Conservation (phyloP, 2,797 vertebrate species). For the Craterocephalus amniculus region DNA sequence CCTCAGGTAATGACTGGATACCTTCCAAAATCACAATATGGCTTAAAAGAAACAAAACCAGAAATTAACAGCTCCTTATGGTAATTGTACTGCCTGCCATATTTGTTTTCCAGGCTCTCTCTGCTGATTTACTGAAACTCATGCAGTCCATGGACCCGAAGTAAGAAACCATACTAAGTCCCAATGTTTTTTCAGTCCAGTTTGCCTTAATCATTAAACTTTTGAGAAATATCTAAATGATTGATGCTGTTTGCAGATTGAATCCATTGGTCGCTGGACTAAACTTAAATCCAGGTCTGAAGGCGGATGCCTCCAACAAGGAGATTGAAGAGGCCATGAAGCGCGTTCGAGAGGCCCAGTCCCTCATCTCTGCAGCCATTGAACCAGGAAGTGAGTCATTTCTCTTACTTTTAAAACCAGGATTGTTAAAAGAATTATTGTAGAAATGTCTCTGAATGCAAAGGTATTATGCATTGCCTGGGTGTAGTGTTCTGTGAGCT, state of each 20-base stretch:
- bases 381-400: slow-evolving; percentile 91
- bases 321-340: slow-evolving; percentile 99
- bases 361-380: slow-evolving; percentile 96
- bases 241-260: slow-evolving; percentile 81
- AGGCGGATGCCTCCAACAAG: slow-evolving; percentile 94
- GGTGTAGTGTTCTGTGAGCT: neutral
- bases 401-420: neutral
- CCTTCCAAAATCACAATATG: accelerated
- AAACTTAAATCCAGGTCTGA: slow-evolving; percentile 89
- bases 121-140: slow-evolving; percentile 96
- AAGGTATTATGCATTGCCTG: neutral
- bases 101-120: slow-evolving; percentile 86
- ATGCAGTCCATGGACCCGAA: slow-evolving; percentile 99
- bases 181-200: neutral
- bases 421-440: neutral
- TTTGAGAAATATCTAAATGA: slow-evolving; percentile 19
- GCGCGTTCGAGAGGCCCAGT: slow-evolving; percentile 96
- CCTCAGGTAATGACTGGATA: slow-evolving; percentile 85
- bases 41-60: neutral
- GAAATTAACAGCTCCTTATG: neutral
- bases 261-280: slow-evolving; percentile 94
- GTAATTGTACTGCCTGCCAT: neutral
- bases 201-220: neutral
- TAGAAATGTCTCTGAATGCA: neutral
- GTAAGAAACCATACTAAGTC: slow-evolving; percentile 81